Conservation (phyloP, 2,113 vertebrate species). For the Pipa parva region DNA sequence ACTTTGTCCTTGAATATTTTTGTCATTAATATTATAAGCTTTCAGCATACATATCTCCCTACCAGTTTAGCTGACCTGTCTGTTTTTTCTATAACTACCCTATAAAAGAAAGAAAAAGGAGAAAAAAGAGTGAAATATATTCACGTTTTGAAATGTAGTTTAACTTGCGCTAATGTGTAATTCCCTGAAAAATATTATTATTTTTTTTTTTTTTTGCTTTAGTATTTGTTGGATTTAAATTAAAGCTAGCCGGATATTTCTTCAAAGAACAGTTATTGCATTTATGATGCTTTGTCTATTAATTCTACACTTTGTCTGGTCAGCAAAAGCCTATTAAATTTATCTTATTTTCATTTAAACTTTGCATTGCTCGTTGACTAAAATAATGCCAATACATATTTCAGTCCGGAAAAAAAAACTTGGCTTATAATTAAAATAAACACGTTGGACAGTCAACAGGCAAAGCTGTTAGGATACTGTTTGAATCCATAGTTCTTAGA, state of each 20-base stretch:
- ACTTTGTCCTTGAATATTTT: conserved; percentile 10
- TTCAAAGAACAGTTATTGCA: conserved; percentile 9
- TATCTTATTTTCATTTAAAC: too few relatives aligned
- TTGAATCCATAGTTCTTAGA: too few relatives aligned
- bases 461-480: too few relatives aligned
- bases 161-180: conserved; percentile 17
- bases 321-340: too few relatives aligned
- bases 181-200: too few relatives aligned
- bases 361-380: too few relatives aligned
- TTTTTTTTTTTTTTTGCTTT: conserved; percentile 13
- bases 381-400: too few relatives aligned
- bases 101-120: too few relatives aligned
- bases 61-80: conserved; percentile 42
- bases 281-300: conserved; percentile 14
- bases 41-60: conserved; percentile 47
- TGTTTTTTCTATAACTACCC: conserved; percentile 43
- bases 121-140: conserved; percentile 38
- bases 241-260: conserved; percentile 14
- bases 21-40: conserved; percentile 48
- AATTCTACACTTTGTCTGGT: conserved; percentile 8
- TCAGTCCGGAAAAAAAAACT: too few relatives aligned
- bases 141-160: conserved; percentile 36
- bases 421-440: too few relatives aligned
- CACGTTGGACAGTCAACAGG: too few relatives aligned
- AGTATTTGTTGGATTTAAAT: conserved; percentile 20